Percentiles rank a stretch among this genome's conserved stretches.
These are phyloP conservation scores for Falco biarmicus DNA, from an alignment of 2,797 vertebrate genomes.

Conservation along the genomic window DNA sequence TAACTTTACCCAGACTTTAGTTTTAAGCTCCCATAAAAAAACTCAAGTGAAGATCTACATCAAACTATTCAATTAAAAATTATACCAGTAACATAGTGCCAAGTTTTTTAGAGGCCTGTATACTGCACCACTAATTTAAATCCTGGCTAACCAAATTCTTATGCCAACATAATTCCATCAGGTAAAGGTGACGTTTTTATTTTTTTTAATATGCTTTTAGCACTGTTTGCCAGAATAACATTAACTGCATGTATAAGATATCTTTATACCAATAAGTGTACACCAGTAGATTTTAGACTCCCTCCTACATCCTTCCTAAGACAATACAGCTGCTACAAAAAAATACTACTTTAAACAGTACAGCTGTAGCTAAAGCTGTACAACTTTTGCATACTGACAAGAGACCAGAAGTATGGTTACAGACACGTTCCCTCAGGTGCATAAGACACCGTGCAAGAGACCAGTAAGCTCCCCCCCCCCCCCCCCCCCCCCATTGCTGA, in stretches of 20 bases:
- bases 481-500: background rate
- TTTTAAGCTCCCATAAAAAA: background rate
- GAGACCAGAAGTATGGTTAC: background rate
- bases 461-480: too few species aligned
- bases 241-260: background rate
- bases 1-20: background rate
- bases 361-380: background rate
- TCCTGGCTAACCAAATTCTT: background rate
- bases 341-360: background rate
- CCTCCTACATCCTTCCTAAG: background rate
- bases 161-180: background rate
- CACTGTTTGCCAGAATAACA: background rate
- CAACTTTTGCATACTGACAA: background rate
- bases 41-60: background rate
- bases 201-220: background rate
- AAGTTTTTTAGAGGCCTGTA: background rate
- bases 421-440: background rate
- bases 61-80: constrained; percentile 9
- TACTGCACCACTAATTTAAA: background rate
- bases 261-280: background rate
- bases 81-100: background rate
- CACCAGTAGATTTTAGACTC: background rate
- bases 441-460: background rate
- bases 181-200: background rate
- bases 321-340: background rate